phyloP scores from a whole-genome alignment of 1,140 invertebrate genomes.

The Cyclina sinensis region DNA sequence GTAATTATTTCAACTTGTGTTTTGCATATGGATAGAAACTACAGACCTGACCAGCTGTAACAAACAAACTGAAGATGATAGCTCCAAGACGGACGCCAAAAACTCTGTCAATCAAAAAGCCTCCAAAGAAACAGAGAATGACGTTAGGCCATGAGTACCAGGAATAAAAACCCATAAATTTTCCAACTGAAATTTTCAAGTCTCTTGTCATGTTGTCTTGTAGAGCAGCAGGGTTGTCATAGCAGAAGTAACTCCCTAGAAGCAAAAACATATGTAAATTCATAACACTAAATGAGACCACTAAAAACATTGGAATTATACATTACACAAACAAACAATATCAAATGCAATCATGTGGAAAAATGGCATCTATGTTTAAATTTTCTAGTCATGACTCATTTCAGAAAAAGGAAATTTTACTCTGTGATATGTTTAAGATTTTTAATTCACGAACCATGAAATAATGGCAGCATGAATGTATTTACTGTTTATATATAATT shows the following conservation, averaged over 20 bases:
- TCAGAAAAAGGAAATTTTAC: too few relatives aligned
- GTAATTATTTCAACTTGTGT: neutral
- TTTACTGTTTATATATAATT: too few relatives aligned
- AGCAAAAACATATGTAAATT: too few relatives aligned
- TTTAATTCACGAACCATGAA: too few relatives aligned
- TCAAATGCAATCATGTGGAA: too few relatives aligned
- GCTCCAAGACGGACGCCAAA: slow-evolving; percentile 98
- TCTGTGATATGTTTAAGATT: too few relatives aligned
- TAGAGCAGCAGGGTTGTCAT: slow-evolving; percentile 97
- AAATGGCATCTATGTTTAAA: too few relatives aligned
- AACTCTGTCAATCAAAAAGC: slow-evolving; percentile 97
- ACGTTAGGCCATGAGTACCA: slow-evolving; percentile 99
- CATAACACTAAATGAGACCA: too few relatives aligned
- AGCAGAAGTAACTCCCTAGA: slow-evolving; percentile 99
- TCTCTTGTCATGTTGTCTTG: slow-evolving; percentile 95
- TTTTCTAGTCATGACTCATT: too few relatives aligned
- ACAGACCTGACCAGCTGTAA: slow-evolving; percentile 92
- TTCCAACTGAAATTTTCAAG: slow-evolving; percentile 92
- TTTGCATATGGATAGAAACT: neutral
- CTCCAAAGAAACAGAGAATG: slow-evolving; percentile 97
- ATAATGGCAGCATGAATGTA: too few relatives aligned
- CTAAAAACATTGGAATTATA: too few relatives aligned
- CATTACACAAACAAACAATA: too few relatives aligned
- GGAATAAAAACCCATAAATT: slow-evolving; percentile 96
- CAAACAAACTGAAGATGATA: slow-evolving; percentile 94